Evolutionary conservation across 2,888 invertebrate genomes (phyloP).

Genomic region (Lepeophtheirus nordmannii): DNA sequence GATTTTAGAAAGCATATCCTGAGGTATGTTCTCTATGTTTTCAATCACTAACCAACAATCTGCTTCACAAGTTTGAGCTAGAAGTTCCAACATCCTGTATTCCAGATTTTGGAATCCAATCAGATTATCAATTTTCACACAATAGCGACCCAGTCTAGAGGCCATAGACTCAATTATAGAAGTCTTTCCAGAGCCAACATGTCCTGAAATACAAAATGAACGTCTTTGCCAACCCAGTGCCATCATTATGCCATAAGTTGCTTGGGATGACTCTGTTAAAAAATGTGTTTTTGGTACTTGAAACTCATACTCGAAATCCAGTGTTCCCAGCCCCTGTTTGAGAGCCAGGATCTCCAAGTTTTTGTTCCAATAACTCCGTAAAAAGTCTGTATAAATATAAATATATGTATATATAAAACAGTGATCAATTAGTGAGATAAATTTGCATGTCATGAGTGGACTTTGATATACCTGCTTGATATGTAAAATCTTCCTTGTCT

Average conservation of each 20-base stretch:
- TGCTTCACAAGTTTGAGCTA: neutral
- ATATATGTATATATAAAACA: no score
- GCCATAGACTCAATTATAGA: neutral
- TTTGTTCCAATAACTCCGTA: neutral
- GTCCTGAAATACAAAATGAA: neutral
- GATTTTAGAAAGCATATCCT: neutral
- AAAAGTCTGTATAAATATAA: neutral
- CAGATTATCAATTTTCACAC: neutral
- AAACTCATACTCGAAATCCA: slow-evolving; percentile 4
- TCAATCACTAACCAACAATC: neutral
- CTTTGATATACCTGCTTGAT: neutral
- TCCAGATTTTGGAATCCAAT: neutral
- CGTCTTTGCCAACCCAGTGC: neutral
- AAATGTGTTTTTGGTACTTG: neutral
- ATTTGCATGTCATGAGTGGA: neutral
- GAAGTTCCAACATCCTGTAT: neutral
- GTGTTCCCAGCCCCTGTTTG: neutral
- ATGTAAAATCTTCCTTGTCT: neutral
- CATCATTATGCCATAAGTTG: neutral
- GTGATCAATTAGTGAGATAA: neutral
- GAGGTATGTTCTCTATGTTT: neutral
- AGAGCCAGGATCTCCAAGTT: neutral
- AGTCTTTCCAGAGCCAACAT: neutral
- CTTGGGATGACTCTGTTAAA: neutral
- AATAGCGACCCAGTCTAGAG: slow-evolving; percentile 1